Conservation (phyloP, 2,113 vertebrate genomes). For the Nanorana parkeri region DNA sequence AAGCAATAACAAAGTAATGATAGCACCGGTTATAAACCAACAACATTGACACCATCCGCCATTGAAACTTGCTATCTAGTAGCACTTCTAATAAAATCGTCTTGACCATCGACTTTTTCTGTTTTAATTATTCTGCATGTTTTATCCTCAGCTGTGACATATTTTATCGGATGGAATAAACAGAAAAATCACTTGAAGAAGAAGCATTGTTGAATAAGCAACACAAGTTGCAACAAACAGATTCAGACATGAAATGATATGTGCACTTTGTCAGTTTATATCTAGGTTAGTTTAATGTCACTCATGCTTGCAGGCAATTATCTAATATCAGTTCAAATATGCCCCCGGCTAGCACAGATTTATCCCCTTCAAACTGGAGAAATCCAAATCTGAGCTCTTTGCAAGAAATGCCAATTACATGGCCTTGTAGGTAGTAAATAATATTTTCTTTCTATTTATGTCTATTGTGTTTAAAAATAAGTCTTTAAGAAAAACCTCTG, state of each 20-base stretch:
- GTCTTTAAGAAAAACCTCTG: background rate
- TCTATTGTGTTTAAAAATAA: background rate
- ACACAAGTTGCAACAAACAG: slow-evolving; percentile 5
- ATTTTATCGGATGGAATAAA: background rate
- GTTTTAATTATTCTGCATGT: too few species aligned
- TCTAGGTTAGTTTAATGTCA: slow-evolving; percentile 40
- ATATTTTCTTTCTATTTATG: background rate
- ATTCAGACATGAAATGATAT: slow-evolving; percentile 27
- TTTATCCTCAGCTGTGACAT: background rate
- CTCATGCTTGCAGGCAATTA: slow-evolving; percentile 44
- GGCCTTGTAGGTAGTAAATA: background rate
- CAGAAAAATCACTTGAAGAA: background rate
- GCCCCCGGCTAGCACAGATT: slow-evolving; percentile 13
- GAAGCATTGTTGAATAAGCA: background rate
- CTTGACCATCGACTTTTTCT: too few species aligned
- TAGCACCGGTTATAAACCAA: too few species aligned
- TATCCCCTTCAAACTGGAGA: background rate
- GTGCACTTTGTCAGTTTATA: slow-evolving; percentile 9
- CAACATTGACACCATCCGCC: too few species aligned
- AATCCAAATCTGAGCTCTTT: background rate
- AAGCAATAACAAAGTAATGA: too few species aligned
- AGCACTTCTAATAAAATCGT: too few species aligned
- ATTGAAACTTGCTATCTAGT: too few species aligned
- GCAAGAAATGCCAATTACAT: slow-evolving; percentile 4
- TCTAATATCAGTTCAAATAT: slow-evolving; percentile 29